These are phyloP conservation scores for Beris morrisii DNA, from an alignment of 2,888 invertebrate species.

Conservation along the genomic window DNA sequence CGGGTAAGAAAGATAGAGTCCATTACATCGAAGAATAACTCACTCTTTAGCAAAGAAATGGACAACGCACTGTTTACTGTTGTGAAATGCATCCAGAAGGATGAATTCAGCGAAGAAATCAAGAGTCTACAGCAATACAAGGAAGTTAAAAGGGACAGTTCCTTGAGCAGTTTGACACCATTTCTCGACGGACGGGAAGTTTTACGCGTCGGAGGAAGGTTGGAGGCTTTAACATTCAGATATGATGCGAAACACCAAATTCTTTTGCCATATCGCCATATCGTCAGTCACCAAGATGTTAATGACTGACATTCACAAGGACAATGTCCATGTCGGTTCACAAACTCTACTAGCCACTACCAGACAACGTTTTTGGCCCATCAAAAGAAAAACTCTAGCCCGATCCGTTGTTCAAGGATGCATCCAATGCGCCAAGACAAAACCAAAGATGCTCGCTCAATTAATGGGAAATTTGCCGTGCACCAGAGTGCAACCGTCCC, in stretches of 20 bases:
- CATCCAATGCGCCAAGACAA: slow-evolving; percentile 35
- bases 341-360: slow-evolving; percentile 32
- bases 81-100: neutral
- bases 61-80: neutral
- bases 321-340: slow-evolving; percentile 3
- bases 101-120: neutral
- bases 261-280: slow-evolving; percentile 40
- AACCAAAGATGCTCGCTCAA: slow-evolving; percentile 36
- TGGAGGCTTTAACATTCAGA: neutral
- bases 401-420: slow-evolving; percentile 37
- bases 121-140: neutral
- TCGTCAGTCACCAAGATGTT: slow-evolving; percentile 32
- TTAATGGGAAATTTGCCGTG: slow-evolving; percentile 41
- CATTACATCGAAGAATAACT: no score
- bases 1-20: neutral
- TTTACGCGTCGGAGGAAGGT: slow-evolving; percentile 34
- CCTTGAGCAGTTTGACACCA: slow-evolving; percentile 2
- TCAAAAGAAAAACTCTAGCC: slow-evolving; percentile 38
- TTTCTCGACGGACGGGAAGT: slow-evolving; percentile 33
- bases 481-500: no score
- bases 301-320: slow-evolving; percentile 24
- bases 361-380: slow-evolving; percentile 42
- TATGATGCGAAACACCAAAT: no score
- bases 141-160: neutral
- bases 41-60: neutral